Evolutionary conservation across 2,888 invertebrate genomes (phyloP).

Genomic region (Fissipunctia ypsillon): DNA sequence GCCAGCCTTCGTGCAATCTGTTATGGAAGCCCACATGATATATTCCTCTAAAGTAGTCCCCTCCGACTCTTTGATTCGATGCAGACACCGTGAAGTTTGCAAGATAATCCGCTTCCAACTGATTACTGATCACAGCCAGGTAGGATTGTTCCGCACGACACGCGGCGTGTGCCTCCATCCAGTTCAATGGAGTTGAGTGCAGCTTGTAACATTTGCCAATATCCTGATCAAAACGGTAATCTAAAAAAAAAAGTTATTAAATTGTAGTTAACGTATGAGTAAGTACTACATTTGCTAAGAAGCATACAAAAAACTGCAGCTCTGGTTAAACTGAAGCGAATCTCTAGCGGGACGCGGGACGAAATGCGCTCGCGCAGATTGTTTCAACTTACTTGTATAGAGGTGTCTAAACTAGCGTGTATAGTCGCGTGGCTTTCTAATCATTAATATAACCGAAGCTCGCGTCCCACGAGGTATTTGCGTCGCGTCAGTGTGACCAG

Average conservation of each 20-base stretch:
- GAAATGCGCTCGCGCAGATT: no score
- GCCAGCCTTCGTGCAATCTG: constrained; percentile 67
- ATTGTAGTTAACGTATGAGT: background rate
- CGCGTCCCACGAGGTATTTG: no score
- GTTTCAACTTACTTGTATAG: no score
- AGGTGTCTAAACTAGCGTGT: no score
- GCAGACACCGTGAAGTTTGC: background rate
- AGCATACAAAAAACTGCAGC: background rate
- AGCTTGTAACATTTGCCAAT: constrained; percentile 81
- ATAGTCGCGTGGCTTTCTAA: no score
- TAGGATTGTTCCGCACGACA: constrained; percentile 79
- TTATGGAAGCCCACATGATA: constrained; percentile 72
- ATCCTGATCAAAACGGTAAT: constrained; percentile 71
- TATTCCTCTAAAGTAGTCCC: constrained; percentile 44
- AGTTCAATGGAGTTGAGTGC: constrained; percentile 72
- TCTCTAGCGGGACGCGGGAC: no score
- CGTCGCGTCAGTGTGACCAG: no score
- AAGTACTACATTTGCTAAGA: no score
- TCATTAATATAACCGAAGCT: no score
- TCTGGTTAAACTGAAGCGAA: no score
- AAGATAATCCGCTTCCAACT: constrained; percentile 44
- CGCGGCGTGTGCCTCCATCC: constrained; percentile 72
- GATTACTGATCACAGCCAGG: constrained; percentile 76
- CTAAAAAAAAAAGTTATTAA: background rate
- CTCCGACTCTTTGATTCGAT: background rate